Evolutionary conservation across 2,113 vertebrate species (phyloP), one percentile per base, ranked within the genome.

Genomic region (Sapajus apella): DNA sequence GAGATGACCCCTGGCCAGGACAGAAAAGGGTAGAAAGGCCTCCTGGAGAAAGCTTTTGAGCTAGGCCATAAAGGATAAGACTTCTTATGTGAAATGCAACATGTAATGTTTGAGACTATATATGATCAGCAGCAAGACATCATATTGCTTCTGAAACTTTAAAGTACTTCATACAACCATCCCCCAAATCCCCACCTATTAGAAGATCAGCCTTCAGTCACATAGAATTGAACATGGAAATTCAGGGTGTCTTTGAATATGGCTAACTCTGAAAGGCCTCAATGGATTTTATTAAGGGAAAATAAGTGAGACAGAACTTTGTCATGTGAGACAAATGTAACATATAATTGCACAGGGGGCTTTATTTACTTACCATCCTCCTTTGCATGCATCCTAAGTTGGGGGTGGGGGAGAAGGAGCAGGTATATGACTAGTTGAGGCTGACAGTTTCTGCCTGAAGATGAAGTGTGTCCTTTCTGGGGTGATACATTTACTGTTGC

Each of bases 361-460:
- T 90, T 73, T 55, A 43, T 86, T 66, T 58, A 40, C 2, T 40
- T 43, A 14, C 11, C 21, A 83, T 21, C 58, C 8, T 47, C 27
- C 20, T 87, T 40, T 75, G 52, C 20, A 64, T 43, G 27, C 11
- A 32, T 8, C 30, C 35, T 20, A 8, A 11, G 30, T 11, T 40
- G 10, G 2, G 12, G 25, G 16, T 1, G 27, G 3, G n/a, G 11
- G 6, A 40, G 43, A 7, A n/a, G 7, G 5, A 18, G 61, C 11
- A 64, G 27, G 7, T 11, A 85, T 9, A 8, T 72, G 23, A 52
- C 75, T 73, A 50, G 13, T 35, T 84, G 40, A 18, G 75, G 21
- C 2, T 21, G 18, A 40, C 21, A 35, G 43, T 18, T 21, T 70
- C 21, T 45, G 27, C 20, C 5, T 23, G 6, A 83, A 66, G 27